Conservation (phyloP, 2,113 vertebrate species). For the Andinoacara biseriatus region DNA sequence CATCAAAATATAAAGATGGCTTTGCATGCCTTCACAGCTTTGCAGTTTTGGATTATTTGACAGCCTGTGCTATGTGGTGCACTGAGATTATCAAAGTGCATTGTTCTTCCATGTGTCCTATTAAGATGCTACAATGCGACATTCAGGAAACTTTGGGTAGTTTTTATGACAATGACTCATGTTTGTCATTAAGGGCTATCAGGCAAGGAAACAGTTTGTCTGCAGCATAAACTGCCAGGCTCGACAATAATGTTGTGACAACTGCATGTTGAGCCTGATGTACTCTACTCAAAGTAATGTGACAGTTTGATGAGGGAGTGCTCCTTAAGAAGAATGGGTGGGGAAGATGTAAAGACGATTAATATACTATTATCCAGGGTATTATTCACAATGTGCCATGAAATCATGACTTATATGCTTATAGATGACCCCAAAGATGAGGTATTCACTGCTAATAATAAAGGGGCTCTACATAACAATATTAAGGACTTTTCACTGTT, state of each 20-base stretch:
- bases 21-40: slow-evolving; percentile 44
- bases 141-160: slow-evolving; percentile 30
- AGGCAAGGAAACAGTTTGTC: slow-evolving; percentile 19
- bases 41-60: slow-evolving; percentile 27
- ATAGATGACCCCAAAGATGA: slow-evolving; percentile 50
- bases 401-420: slow-evolving; percentile 41
- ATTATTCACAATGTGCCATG: slow-evolving; percentile 73
- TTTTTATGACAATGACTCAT: slow-evolving; percentile 34
- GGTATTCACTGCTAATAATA: slow-evolving; percentile 28
- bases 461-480: slow-evolving; percentile 18
- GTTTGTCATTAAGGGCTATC: slow-evolving; percentile 66
- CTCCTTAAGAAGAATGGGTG: slow-evolving; percentile 7
- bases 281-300: slow-evolving; percentile 36
- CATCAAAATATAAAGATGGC: neutral
- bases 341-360: neutral
- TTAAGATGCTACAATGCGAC: slow-evolving; percentile 14
- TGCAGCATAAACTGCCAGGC: slow-evolving; percentile 45
- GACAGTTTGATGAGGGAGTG: neutral
- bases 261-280: slow-evolving; percentile 14
- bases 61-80: neutral
- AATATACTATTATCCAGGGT: slow-evolving; percentile 61
- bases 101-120: slow-evolving; percentile 24
- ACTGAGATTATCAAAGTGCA: slow-evolving; percentile 39
- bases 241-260: slow-evolving; percentile 26
- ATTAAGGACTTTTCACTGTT: slow-evolving; percentile 41